Conservation (phyloP, 1,140 invertebrate genomes). For the Ditylenchus dipsaci region DNA sequence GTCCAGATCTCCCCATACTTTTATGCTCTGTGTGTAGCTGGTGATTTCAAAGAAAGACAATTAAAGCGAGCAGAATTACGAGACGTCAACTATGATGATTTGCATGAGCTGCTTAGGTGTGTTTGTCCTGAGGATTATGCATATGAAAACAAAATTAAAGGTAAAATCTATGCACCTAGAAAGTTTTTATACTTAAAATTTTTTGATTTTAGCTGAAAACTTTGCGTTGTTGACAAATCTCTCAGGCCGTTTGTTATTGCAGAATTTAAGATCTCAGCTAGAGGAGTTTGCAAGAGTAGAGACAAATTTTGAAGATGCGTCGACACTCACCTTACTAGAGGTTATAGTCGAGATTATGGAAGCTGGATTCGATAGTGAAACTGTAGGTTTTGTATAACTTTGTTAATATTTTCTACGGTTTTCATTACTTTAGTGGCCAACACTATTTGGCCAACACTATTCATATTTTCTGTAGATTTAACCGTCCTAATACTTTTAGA, state of each 20-base stretch:
- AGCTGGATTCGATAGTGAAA: not conserved
- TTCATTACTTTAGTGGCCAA: too few species aligned
- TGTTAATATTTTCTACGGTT: too few species aligned
- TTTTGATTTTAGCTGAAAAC: constrained; percentile 38
- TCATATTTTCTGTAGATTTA: too few species aligned
- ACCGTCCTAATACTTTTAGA: too few species aligned
- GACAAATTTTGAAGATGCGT: not conserved
- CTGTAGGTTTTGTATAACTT: not conserved
- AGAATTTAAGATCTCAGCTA: constrained; percentile 18
- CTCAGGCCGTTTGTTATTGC: constrained; percentile 22
- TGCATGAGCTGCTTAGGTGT: constrained; percentile 35
- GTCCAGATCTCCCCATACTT: constrained; percentile 37
- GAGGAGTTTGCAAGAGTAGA: constrained; percentile 1
- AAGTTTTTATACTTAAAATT: not conserved
- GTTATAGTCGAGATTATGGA: not conserved
- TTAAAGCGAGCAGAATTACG: constrained; percentile 28
- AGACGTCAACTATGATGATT: constrained; percentile 35
- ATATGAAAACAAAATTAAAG: constrained; percentile 28
- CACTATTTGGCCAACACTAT: too few species aligned
- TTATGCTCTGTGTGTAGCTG: constrained; percentile 32
- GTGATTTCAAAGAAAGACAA: constrained; percentile 31
- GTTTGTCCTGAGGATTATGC: constrained; percentile 39
- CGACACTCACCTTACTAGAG: not conserved
- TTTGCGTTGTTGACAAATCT: constrained; percentile 37
- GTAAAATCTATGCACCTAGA: too few species aligned